Evolutionary conservation across 1,140 invertebrate species (phyloP), one percentile per base, ranked within the genome.

Genomic region (Drosophila guanche): DNA sequence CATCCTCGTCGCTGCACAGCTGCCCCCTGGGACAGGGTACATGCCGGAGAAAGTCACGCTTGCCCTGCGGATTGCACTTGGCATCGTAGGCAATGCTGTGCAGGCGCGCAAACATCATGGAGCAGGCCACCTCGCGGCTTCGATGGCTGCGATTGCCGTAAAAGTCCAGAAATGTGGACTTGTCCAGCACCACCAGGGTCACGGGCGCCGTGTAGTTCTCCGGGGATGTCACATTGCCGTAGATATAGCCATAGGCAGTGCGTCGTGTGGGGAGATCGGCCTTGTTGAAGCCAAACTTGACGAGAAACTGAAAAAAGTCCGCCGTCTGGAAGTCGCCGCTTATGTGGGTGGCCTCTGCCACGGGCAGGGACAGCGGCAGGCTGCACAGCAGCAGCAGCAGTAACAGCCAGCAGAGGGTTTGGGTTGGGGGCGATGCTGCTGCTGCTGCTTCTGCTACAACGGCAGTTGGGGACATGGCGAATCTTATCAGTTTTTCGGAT

Each of bases 211-310:
- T 93, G 66, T 95, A 94, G 57, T 94, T 92, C 22, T 92, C 92
- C 1, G 95, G 90, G 0, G 96, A 94, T 22, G 97, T 98, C 25
- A 99, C 94, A 92, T 99, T 99, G 14, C 98, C 98, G 91, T 97
- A 99, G 77, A 99, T 98, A 91, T 97, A 99, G 27, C 98, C 98
- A 92, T 96, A 95, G 61, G 97, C 23, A 42, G 52, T 73, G 94
- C 79, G 95, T 93, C 73, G 95, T 94, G 90, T 96, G 94, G 79
- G 84, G 1, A 94, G 93, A 91, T 98, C 96, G n/a, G 97, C 98
- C 92, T 99, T 98, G 92, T 99, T 97, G 91, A 99, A 97, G 57
- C 98, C 98, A 92, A 99, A 99, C 92, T 99, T 99, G 3, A 97
- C 94, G 37, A 99, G 92, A 92, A 99, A 98, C 88, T 95, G 94